Evolutionary conservation across 2,113 vertebrate genomes (phyloP).

Genomic region (Elephas maximus): DNA sequence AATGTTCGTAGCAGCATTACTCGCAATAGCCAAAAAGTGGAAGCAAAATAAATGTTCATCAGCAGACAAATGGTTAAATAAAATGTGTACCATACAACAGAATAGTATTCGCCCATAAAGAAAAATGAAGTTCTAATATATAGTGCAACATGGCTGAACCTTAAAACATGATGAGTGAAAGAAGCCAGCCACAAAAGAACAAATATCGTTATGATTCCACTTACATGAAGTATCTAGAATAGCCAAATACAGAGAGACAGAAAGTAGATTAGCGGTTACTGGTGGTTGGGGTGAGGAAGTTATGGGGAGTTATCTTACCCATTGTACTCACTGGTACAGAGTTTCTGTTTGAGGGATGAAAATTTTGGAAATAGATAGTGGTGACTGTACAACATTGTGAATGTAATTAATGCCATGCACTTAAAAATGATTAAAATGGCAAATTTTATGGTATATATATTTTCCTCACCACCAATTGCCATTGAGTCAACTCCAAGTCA

Average conservation of each 20-base stretch:
- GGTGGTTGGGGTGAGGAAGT: background rate
- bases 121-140: background rate
- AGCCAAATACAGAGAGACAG: background rate
- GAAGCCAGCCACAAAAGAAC: background rate
- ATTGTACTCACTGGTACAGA: background rate
- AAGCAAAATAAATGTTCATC: background rate
- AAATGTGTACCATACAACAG: background rate
- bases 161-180: background rate
- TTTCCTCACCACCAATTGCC: no score
- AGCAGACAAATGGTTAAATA: background rate
- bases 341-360: background rate
- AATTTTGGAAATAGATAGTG: no score
- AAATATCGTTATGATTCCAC: background rate
- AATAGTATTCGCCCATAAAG: background rate
- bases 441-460: no score
- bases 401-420: no score
- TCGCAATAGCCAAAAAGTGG: background rate
- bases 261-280: background rate
- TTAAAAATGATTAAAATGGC: no score
- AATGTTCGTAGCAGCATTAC: background rate
- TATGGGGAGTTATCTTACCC: background rate
- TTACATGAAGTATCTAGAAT: background rate
- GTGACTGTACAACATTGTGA: no score
- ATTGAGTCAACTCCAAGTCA: no score
- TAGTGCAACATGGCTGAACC: background rate